Evolutionary conservation across 1,140 invertebrate species (phyloP).

Genomic region (Mesaphorura yosii): DNA sequence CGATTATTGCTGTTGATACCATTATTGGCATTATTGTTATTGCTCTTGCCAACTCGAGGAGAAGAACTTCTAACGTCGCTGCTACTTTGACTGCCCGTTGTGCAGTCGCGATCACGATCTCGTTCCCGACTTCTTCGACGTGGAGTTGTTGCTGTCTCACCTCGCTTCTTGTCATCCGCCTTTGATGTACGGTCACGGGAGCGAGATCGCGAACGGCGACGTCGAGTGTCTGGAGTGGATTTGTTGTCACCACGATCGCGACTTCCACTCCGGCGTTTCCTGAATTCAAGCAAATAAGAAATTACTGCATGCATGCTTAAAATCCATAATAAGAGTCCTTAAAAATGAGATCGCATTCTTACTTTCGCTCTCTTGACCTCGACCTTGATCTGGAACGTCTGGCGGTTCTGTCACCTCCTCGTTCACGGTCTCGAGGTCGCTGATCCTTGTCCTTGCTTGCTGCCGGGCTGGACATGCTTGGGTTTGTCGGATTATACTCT

Average conservation of each 20-base stretch:
- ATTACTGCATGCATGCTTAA: background rate
- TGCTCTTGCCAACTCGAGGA: constrained; percentile 2
- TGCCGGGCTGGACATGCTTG: no score
- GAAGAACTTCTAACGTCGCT: constrained; percentile 12
- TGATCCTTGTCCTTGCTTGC: no score
- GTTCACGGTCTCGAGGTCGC: no score
- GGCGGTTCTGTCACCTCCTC: no score
- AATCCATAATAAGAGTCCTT: no score
- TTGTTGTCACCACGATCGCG: constrained; percentile 10
- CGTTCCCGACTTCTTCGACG: constrained; percentile 12
- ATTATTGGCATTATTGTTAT: no score
- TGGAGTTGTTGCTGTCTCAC: background rate
- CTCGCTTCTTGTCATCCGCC: background rate
- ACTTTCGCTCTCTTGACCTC: no score
- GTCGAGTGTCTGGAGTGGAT: no score
- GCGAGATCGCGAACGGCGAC: background rate
- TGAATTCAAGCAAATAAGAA: background rate
- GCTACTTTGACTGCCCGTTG: constrained; percentile 3
- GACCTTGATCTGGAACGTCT: no score
- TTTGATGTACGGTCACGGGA: background rate
- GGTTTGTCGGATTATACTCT: no score
- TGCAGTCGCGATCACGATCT: constrained; percentile 14
- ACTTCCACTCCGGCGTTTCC: constrained; percentile 21
- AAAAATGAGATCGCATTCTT: no score
- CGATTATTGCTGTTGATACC: no score